Conservation (phyloP, 1,140 invertebrate species). For the Myzus persicae region DNA sequence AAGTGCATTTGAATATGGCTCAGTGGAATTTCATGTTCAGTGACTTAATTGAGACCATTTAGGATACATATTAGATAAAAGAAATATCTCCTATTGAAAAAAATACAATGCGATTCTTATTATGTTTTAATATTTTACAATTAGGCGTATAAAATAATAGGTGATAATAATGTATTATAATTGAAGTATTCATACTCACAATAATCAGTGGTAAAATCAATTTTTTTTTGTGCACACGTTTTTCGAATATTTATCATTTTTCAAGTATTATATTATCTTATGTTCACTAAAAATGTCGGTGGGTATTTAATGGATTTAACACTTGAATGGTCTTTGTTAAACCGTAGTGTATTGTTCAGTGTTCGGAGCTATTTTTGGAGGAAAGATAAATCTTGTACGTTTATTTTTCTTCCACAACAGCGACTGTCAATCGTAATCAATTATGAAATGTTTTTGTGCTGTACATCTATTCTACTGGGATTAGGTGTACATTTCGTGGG, state of each 20-base stretch:
- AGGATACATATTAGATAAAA: neutral
- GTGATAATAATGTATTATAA: neutral
- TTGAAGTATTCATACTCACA: too few species aligned
- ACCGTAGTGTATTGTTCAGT: neutral
- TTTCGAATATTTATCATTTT: neutral
- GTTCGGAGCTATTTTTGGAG: neutral
- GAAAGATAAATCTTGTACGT: constrained; percentile 18
- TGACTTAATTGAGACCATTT: neutral
- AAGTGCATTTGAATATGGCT: neutral
- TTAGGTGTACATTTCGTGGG: constrained; percentile 30
- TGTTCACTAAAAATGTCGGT: neutral
- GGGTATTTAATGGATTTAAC: constrained; percentile 22
- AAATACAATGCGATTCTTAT: neutral
- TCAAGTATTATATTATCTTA: neutral
- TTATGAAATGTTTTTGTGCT: constrained; percentile 35
- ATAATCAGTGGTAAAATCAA: neutral
- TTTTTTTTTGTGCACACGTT: neutral
- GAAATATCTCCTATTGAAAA: neutral
- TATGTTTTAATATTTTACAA: neutral
- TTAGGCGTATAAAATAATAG: too few species aligned
- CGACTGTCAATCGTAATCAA: constrained; percentile 47
- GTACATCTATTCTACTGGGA: constrained; percentile 1
- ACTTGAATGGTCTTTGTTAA: neutral
- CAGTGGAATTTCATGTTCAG: neutral
- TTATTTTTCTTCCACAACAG: constrained; percentile 13